Evolutionary conservation across 2,797 vertebrate genomes (phyloP).

Genomic region (Macrochelys suwanniensis): DNA sequence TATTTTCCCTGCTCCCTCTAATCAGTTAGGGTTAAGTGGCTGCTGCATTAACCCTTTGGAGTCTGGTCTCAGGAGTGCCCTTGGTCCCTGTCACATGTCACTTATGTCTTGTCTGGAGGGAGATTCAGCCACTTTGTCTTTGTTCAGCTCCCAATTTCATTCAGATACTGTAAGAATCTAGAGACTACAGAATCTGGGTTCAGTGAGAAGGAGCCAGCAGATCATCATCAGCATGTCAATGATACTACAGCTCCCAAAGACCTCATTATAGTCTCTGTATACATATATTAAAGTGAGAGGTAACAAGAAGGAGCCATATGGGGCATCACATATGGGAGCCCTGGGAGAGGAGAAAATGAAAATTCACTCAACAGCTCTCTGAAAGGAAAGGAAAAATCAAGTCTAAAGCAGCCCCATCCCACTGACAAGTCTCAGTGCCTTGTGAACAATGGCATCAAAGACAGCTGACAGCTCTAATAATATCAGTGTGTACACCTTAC

Average conservation of each 20-base stretch:
- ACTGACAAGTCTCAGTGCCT: not conserved
- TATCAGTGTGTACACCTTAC: fast-evolving
- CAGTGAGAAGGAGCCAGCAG: not conserved
- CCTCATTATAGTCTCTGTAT: not conserved
- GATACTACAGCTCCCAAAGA: not conserved
- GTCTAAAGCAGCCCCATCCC: not conserved
- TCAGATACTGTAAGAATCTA: not conserved
- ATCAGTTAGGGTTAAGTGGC: not conserved
- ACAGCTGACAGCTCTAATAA: not conserved
- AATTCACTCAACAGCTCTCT: not conserved
- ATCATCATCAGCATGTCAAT: not conserved
- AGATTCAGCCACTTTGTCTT: not conserved
- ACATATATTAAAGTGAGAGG: not conserved
- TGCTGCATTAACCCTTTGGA: not conserved
- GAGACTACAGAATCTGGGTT: not conserved
- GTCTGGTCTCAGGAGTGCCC: not conserved
- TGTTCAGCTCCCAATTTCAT: not conserved
- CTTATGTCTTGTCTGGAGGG: not conserved
- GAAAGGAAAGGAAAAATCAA: not conserved
- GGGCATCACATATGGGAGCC: not conserved
- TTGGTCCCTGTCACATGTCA: not conserved
- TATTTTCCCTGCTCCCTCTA: not conserved
- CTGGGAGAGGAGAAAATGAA: not conserved
- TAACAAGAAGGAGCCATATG: not conserved
- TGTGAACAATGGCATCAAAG: not conserved